Conservation (phyloP, 2,113 vertebrate genomes). For the Xenotilapia flavipinnis region DNA sequence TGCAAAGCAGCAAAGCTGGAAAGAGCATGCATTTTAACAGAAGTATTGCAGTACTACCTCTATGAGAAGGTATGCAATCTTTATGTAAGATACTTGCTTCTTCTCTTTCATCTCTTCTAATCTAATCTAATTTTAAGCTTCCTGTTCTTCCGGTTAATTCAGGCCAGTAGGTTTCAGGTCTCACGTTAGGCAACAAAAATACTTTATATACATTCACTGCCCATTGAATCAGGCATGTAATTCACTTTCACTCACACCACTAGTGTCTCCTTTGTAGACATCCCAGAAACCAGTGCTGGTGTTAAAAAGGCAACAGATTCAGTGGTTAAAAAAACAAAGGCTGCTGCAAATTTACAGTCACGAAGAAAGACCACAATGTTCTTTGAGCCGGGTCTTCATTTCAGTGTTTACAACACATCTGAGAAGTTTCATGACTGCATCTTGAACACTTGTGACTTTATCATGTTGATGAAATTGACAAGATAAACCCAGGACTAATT, state of each 20-base stretch:
- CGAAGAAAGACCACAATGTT: neutral
- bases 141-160: conserved; percentile 47
- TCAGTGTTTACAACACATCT: neutral
- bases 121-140: conserved; percentile 50
- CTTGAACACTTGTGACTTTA: neutral
- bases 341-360: neutral
- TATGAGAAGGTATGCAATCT: neutral
- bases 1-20: neutral
- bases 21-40: neutral
- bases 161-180: conserved; percentile 51
- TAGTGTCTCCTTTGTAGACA: neutral
- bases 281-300: neutral
- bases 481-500: neutral
- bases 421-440: neutral
- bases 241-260: conserved; percentile 34
- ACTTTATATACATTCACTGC: conserved; percentile 11
- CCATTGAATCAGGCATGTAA: conserved; percentile 14
- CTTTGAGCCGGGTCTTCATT: neutral
- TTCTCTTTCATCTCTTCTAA: conserved; percentile 50
- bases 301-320: neutral
- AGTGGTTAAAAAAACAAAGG: neutral
- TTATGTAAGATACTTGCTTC: neutral
- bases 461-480: neutral
- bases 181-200: conserved; percentile 56
- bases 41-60: neutral